Conservation (phyloP, 2,113 vertebrate species). For the Synchiropus splendidus region DNA sequence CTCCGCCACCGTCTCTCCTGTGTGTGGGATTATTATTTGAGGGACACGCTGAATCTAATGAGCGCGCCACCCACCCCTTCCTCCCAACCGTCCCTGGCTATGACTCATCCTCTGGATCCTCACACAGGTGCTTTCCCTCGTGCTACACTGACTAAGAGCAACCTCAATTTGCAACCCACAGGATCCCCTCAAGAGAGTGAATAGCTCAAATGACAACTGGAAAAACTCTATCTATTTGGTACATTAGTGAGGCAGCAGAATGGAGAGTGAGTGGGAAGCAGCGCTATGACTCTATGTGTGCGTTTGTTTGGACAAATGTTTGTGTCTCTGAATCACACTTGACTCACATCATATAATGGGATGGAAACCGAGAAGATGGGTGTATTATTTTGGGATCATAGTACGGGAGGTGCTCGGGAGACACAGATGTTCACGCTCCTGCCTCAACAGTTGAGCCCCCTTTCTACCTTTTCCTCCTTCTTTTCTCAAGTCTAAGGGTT, state of each 20-base stretch:
- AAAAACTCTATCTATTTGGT: constrained; percentile 1
- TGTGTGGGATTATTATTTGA: constrained; percentile 18
- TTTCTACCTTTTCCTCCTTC: constrained; percentile 4
- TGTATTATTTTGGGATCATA: too few species aligned
- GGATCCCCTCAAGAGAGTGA: constrained; percentile 5
- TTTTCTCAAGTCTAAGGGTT: constrained; percentile 32
- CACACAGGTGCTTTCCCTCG: constrained; percentile 46
- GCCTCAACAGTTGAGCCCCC: not conserved
- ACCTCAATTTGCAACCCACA: constrained; percentile 10
- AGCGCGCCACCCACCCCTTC: constrained; percentile 20
- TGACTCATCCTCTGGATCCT: constrained; percentile 53
- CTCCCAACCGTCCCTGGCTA: constrained; percentile 41
- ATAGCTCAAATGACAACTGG: constrained; percentile 7
- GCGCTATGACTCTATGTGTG: constrained; percentile 14
- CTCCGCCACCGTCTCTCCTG: constrained; percentile 27
- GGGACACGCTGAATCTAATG: constrained; percentile 25
- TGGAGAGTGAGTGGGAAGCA: constrained; percentile 15
- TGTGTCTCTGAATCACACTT: constrained; percentile 35
- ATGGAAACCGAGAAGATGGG: not conserved
- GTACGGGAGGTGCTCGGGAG: not conserved
- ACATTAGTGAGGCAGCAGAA: constrained; percentile 32
- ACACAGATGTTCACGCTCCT: constrained; percentile 8
- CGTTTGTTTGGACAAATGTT: constrained; percentile 13
- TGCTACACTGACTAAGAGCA: constrained; percentile 11
- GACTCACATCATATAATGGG: constrained; percentile 18